Evolutionary conservation across 2,888 invertebrate species (phyloP).

Genomic region (Nephrocerus scutellatus): DNA sequence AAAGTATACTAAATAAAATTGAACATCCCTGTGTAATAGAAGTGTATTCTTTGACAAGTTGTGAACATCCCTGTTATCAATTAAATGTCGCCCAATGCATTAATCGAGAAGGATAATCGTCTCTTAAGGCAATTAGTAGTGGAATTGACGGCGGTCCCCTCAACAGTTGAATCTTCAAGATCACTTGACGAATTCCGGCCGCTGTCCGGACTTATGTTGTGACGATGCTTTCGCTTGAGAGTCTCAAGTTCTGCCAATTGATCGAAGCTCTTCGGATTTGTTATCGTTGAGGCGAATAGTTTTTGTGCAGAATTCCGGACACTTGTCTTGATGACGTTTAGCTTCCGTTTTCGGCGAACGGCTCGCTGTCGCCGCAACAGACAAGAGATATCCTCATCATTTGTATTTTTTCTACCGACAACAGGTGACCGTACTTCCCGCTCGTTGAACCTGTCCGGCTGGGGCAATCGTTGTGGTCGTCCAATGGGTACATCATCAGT

Average conservation of each 20-base stretch:
- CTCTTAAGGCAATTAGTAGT: no score
- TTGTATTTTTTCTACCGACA: constrained; percentile 10
- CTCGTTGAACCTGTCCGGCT: constrained; percentile 37
- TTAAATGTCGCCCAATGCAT: no score
- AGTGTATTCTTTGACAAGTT: no score
- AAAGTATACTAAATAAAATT: no score
- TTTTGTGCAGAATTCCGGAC: constrained; percentile 38
- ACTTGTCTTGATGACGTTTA: constrained; percentile 30
- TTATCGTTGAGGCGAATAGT: constrained; percentile 27
- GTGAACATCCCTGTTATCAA: no score
- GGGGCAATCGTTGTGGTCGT: constrained; percentile 5
- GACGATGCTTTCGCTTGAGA: constrained; percentile 14
- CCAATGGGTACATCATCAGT: constrained; percentile 10
- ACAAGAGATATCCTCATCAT: constrained; percentile 16
- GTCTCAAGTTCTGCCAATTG: no score
- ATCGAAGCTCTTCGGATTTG: no score
- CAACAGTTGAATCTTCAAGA: constrained; percentile 25
- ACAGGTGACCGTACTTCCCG: constrained; percentile 39
- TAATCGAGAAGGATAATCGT: no score
- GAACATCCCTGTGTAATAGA: no score
- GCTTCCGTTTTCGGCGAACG: constrained; percentile 40
- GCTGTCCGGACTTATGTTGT: constrained; percentile 41
- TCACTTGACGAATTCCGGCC: constrained; percentile 43
- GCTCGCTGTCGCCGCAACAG: constrained; percentile 38
- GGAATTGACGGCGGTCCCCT: no score